phyloP scores from a whole-genome alignment of 2,113 vertebrate species.

The Eupsittula cactorum region DNA sequence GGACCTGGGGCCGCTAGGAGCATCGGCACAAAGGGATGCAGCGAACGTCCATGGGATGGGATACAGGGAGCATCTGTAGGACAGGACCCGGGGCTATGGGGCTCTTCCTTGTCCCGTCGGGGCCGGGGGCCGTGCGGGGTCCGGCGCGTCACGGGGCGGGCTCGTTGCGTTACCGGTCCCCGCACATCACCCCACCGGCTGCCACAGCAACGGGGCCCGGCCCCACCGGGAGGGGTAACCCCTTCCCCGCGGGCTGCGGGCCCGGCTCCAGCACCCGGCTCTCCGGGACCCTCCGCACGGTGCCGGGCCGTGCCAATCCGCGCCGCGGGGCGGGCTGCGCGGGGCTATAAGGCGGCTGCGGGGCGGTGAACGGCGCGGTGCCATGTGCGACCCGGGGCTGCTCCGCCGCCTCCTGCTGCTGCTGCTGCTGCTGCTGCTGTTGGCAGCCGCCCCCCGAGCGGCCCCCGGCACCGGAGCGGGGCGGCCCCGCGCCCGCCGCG shows the following conservation, averaged over 20 bases:
- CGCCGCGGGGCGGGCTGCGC: slow-evolving; percentile 6
- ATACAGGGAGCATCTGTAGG: background rate
- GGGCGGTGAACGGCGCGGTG: background rate
- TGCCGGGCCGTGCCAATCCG: background rate
- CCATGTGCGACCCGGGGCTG: slow-evolving; percentile 9
- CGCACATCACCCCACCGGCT: slow-evolving; percentile 45
- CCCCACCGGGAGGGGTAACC: slow-evolving; percentile 2
- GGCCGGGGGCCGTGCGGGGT: background rate
- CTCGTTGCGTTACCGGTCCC: slow-evolving; percentile 6
- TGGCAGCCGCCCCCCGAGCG: background rate
- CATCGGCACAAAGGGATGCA: background rate
- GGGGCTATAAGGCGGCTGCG: slow-evolving; percentile 1
- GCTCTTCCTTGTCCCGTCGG: background rate
- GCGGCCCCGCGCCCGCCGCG: slow-evolving; percentile 73
- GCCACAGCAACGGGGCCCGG: slow-evolving; percentile 47
- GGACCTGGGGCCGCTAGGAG: fast-evolving
- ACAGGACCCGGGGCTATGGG: background rate
- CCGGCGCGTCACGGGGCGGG: slow-evolving; percentile 29
- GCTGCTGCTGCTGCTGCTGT: background rate
- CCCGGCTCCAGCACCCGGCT: background rate
- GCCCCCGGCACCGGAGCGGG: background rate
- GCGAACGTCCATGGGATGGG: background rate
- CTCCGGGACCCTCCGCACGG: background rate
- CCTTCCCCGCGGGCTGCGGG: background rate
- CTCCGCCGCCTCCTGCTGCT: background rate